Evolutionary conservation across 2,113 vertebrate species (phyloP).

Genomic region (Corythaixoides concolor): DNA sequence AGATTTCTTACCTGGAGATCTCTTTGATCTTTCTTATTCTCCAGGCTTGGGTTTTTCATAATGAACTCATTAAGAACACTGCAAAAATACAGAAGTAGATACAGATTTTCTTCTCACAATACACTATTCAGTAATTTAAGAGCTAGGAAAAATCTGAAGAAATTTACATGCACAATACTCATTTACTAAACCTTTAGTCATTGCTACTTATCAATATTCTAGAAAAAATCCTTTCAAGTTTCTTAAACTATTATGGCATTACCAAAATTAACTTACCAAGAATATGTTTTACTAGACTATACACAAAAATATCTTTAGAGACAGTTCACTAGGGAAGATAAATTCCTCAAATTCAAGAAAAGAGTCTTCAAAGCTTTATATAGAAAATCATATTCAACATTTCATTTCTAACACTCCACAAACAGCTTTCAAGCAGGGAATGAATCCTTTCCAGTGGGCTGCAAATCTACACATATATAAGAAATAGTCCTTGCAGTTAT

Average conservation of each 20-base stretch:
- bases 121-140: not conserved
- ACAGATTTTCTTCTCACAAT: not conserved
- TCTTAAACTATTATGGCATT: not conserved
- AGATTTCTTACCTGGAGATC: slow-evolving; percentile 88
- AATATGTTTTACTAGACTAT: not conserved
- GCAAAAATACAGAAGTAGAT: not conserved
- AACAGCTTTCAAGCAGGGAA: not conserved
- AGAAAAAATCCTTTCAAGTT: not conserved
- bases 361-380: not conserved
- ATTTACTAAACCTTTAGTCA: not conserved
- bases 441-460: not conserved
- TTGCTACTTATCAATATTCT: not conserved
- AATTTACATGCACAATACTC: not conserved
- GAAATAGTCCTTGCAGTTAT: not conserved
- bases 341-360: not conserved
- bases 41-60: slow-evolving; percentile 96
- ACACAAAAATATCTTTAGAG: not conserved
- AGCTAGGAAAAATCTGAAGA: not conserved
- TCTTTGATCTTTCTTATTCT: slow-evolving; percentile 98
- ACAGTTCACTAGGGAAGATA: not conserved
- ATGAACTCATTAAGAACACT: slow-evolving; percentile 98
- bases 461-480: not conserved
- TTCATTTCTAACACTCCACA: not conserved
- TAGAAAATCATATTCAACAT: not conserved
- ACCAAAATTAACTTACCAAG: not conserved